Evolutionary conservation across 1,140 invertebrate species (phyloP), one percentile per base, ranked within the genome.

Genomic region (Musca domestica): DNA sequence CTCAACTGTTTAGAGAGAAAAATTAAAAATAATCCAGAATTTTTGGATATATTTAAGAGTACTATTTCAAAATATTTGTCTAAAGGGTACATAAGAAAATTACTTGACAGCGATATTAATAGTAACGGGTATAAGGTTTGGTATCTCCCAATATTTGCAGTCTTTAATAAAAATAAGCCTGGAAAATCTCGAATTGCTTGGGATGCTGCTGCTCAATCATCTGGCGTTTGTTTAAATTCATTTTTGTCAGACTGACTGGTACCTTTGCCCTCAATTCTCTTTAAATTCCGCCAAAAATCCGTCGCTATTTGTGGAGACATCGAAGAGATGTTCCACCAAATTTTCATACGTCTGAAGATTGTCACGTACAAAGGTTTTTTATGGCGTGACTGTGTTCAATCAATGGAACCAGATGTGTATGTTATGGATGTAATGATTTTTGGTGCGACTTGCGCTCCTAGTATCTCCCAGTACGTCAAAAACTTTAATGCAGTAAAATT

Each of bases 401-500:
- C 19, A n/a, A 51, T 20, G n/a, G 2, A 17, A 7, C 49, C 49
- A n/a, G n/a, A n/a, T n/a, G n/a, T n/a, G n/a, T n/a, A n/a, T n/a
- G n/a, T n/a, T n/a, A n/a, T n/a, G n/a, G 17, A 51, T 51, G 49
- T 51, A 0, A 51, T 19, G 49, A 51, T 20, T n/a, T 51, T 51
- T 51, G 49, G 49, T 20, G 12, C 49, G 5, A 51, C 49, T 1
- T 51, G 49, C 22, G 49, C 17, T 19, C 12, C 12, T 20, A 51
- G n/a, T 67, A 66, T 70, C 10, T 71, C 72, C 0, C 17, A 74
- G 9, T 72, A 70, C 47, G 63, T 79, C 3, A 73, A 71, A 69
- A 73, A 47, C 7, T 20, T 7, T 20, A 30, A 7, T n/a, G 71
- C n/a, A n/a, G n/a, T n/a, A n/a, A n/a, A n/a, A n/a, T n/a, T n/a